Base-by-base conservation (phyloP, 1,140 invertebrate genomes). In the Caenorhabditis remanei region DNA sequence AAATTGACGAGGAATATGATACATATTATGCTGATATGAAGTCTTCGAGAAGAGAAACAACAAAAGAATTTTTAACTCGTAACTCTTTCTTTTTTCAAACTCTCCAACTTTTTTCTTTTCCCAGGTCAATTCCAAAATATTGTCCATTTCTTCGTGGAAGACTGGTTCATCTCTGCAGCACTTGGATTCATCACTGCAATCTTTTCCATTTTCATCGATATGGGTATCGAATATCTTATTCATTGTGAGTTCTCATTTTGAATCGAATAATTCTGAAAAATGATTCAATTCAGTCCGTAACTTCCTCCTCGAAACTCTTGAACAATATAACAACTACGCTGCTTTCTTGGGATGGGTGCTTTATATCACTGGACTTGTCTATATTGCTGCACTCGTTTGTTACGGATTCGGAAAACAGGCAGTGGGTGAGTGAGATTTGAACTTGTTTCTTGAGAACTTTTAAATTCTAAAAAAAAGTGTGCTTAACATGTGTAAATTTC, bases 71-170 rank as follows among this genome's bases (percentile, higher is more conserved):
- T 41, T 50, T 83, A 13, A 63, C 19, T 3, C 85, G 79, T 83
- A 32, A n/a, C 56, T 63, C 24, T 13, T 6, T 2, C 3, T 63
- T 32, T 21, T 14, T 11, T 6, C 32, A 50, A 32, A n/a, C 24
- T 32, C 16, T 41, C 9, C 0, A 11, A 13, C 9, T 3, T 19
- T 40, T 67, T 24, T 84, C 11, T 63, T 19, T 58, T 89, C 87
- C 5, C 82, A 89, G 89, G 89, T 41, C 89, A 89, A 21, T 88
- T 83, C 85, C 83, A 87, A 46, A 89, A 89, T 67, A 24, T 89
- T 43, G 71, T 89, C 4, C 89, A 89, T 83, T 89, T 89, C 88
- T 86, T 89, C 48, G 89, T 89, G 24, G 89, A 89, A 41, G 89
- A 89, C 32, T 89, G 89, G 89, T 88, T 89, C 84, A 65, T 89